Base-by-base conservation (phyloP, 2,888 invertebrate species). In the Allygus modestus region DNA sequence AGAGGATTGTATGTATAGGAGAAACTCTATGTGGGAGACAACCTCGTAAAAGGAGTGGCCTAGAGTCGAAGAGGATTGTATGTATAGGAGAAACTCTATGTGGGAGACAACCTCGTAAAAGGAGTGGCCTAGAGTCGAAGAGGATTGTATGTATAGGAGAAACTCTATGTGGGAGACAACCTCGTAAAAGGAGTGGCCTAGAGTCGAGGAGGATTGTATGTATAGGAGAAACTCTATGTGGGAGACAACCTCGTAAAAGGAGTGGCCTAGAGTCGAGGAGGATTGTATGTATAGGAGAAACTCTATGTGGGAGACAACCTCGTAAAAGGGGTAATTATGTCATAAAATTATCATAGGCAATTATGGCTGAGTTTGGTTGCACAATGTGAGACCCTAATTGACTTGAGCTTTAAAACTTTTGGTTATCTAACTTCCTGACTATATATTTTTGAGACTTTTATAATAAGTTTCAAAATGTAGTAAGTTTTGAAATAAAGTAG, bases 321-420 rank as follows among this genome's bases (percentile, higher is more conserved):
- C 31, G n/a, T 28, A 15, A 65, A 58, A 65, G 65, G 28, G 65
- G 65, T 65, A 65, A 65, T 65, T 65, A 65, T 65, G 65, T 65
- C 65, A 15, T 65, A 65, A 65, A 65, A 65, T 65, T 31, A 28
- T 31, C 65, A 65, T 65, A 65, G 65, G n/a, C 26, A 15, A 65
- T 65, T 65, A 31, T 9, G 26, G 28, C 65, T 20, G 0, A 20
- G 23, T n/a, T 65, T 20, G 58, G 23, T 58, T 58, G 20, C 23
- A 2, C 58, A 58, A 58, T 58, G 58, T 23, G 20, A 46, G 46
- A 12, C 46, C 46, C 1, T 17, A n/a, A n/a, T n/a, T n/a, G n/a
- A n/a, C n/a, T n/a, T n/a, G n/a, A n/a, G n/a, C n/a, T n/a, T n/a
- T n/a, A n/a, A n/a, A n/a, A n/a, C n/a, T n/a, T n/a, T n/a, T n/a